Evolutionary conservation across 2,888 invertebrate genomes (phyloP), one percentile per base, ranked within the genome.

Genomic region (Gonocerus acuteangulatus): DNA sequence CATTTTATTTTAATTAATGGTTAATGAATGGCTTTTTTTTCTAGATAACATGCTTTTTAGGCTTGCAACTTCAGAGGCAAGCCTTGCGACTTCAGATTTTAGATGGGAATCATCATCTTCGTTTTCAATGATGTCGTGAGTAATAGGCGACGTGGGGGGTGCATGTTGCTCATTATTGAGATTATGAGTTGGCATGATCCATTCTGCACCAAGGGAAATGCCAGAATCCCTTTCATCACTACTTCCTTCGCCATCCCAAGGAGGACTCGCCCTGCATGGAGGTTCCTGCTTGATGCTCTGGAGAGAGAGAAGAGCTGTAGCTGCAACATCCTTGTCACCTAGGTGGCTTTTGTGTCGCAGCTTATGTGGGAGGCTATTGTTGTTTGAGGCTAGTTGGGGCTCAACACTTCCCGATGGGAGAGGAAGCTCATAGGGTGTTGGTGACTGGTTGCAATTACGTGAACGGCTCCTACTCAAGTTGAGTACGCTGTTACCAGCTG

Each of bases 191-290:
- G 64, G 68, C 60, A 71, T 69, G 67, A 62, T 73, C 78, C 78
- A 86, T 67, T 86, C 86, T 7, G 81, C 82, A 1, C 87, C 90
- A 60, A 90, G 76, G 0, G 91, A 91, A 68, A 92, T 92, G 4
- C 92, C 92, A 0, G 91, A 91, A 72, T 93, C 92, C 6, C 92
- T 78, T 73, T 92, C 92, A 73, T 92, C 92, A 70, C 90, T 89
- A 60, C 90, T 91, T 27, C 91, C 91, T 71, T 92, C 91, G 27
- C 86, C 89, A 73, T 90, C 90, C 86, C 89, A 89, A 0, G 89
- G 86, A 2, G 87, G 87, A 11, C 89, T 87, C 15, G 87, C 87
- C 7, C 89, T 87, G 48, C 65, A 66, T 21, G 84, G 86, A 0
- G 89, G 89, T 73, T 91, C 91, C 72, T 89, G 89, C 73, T 91